Percentiles rank a stretch among this genome's conserved stretches.
Conservation (phyloP, 2,797 vertebrate genomes). For the Sebastes jordani region DNA sequence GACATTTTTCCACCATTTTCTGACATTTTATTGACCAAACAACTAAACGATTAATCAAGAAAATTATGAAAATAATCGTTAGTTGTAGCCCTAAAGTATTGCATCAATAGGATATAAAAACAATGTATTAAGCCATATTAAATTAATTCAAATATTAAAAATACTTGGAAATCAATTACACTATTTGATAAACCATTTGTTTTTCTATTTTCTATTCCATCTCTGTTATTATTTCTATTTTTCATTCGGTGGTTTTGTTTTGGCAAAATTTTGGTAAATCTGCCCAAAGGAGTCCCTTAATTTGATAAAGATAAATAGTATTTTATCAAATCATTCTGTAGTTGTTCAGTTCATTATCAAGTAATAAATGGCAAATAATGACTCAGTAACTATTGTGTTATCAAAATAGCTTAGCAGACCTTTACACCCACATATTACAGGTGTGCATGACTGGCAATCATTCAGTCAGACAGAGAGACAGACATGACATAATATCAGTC, state of each 20-base stretch:
- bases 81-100: too few species aligned
- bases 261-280: neutral
- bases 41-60: too few species aligned
- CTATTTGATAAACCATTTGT: neutral
- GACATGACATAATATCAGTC: conserved; percentile 7
- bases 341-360: neutral
- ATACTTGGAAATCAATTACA: neutral
- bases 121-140: neutral
- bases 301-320: too few species aligned
- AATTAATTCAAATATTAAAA: neutral
- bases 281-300: neutral
- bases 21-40: too few species aligned
- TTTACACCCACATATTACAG: neutral
- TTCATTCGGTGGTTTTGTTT: neutral
- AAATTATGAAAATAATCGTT: too few species aligned
- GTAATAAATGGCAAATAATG: neutral
- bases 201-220: neutral
- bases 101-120: too few species aligned
- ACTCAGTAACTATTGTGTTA: neutral
- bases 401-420: neutral
- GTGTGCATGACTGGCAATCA: neutral
- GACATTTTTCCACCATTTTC: too few species aligned
- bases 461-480: neutral
- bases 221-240: neutral
- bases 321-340: neutral